These are phyloP conservation scores for Forpus xanthops DNA, from an alignment of 2,797 vertebrate species.

Conservation along the genomic window DNA sequence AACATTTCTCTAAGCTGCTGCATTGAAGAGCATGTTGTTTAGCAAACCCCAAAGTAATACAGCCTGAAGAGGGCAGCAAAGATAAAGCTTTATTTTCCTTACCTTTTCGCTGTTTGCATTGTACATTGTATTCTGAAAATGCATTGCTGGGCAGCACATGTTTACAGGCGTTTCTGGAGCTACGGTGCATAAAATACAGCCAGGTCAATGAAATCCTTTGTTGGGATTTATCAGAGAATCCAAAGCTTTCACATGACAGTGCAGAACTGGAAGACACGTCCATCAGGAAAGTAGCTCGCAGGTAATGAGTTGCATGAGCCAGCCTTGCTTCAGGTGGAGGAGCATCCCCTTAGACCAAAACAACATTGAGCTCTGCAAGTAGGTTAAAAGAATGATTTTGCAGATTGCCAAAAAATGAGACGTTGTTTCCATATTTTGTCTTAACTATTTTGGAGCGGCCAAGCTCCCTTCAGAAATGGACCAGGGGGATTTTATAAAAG, in stretches of 20 bases:
- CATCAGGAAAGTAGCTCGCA: background rate
- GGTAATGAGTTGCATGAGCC: background rate
- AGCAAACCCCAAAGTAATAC: background rate
- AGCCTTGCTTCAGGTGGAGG: constrained; percentile 2
- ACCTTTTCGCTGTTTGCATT: background rate
- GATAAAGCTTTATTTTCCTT: constrained; percentile 60
- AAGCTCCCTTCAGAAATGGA: background rate
- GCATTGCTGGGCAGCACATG: background rate
- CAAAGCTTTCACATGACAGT: constrained; percentile 23
- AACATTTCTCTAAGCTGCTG: background rate
- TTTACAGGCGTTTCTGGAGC: constrained; percentile 61
- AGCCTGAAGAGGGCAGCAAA: constrained; percentile 78
- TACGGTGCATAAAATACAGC: constrained; percentile 51
- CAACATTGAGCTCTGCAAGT: background rate
- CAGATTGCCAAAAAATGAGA: background rate
- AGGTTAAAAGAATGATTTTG: background rate
- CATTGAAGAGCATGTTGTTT: background rate
- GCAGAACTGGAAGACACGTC: constrained; percentile 23
- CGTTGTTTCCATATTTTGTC: constrained; percentile 25
- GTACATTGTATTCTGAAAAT: constrained; percentile 11
- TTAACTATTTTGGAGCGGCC: background rate
- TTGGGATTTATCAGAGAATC: constrained; percentile 51
- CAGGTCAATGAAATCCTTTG: constrained; percentile 69
- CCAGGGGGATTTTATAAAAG: background rate
- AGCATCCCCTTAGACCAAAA: constrained; percentile 17